Evolutionary conservation across 2,888 invertebrate genomes (phyloP).

Genomic region (Macroteleia sp.): DNA sequence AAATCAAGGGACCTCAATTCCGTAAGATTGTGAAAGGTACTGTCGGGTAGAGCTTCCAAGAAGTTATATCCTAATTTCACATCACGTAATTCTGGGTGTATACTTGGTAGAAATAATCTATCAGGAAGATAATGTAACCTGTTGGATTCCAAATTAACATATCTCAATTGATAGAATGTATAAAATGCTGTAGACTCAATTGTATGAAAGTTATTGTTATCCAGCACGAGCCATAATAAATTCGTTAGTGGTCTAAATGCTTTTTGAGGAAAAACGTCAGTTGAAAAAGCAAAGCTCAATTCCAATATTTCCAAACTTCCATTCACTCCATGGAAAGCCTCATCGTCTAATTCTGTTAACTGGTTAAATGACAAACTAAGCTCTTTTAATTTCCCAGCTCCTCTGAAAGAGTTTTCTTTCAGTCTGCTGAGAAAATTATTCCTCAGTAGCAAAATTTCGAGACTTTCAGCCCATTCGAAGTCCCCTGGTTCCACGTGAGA

Average conservation of each 20-base stretch:
- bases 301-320: slow-evolving; percentile 92
- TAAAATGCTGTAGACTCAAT: slow-evolving; percentile 89
- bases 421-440: slow-evolving; percentile 92
- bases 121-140: too few relatives aligned
- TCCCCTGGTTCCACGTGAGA: slow-evolving; percentile 90
- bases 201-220: slow-evolving; percentile 93
- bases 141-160: slow-evolving; percentile 94
- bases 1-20: slow-evolving; percentile 91
- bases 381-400: slow-evolving; percentile 91
- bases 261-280: slow-evolving; percentile 91
- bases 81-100: too few relatives aligned
- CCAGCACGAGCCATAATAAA: slow-evolving; percentile 92
- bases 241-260: slow-evolving; percentile 90
- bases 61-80: too few relatives aligned
- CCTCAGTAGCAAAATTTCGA: slow-evolving; percentile 91
- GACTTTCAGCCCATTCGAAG: slow-evolving; percentile 91
- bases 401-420: slow-evolving; percentile 79
- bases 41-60: slow-evolving; percentile 87
- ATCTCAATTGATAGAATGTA: slow-evolving; percentile 85
- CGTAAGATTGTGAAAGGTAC: slow-evolving; percentile 89
- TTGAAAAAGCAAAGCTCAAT: slow-evolving; percentile 93
- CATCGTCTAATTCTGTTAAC: slow-evolving; percentile 91
- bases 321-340: slow-evolving; percentile 91
- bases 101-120: too few relatives aligned
- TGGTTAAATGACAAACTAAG: slow-evolving; percentile 96